These are phyloP conservation scores for Troides helena DNA, from an alignment of 2,888 invertebrate genomes.

Conservation along the genomic window DNA sequence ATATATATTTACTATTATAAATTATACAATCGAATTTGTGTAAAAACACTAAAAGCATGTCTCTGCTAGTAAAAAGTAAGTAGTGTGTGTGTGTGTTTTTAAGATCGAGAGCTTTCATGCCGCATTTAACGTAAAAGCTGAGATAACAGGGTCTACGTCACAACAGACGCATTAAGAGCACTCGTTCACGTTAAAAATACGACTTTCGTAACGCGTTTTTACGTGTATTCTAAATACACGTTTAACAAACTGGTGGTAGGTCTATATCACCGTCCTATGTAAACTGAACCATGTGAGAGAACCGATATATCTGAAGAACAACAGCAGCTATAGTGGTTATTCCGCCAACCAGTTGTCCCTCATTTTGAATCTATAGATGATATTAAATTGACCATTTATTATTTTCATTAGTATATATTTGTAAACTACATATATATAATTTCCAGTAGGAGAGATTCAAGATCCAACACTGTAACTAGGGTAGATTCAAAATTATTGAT, in stretches of 20 bases:
- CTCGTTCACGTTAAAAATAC: constrained; percentile 6
- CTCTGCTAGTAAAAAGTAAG: not conserved
- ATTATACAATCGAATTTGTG: too few relatives aligned
- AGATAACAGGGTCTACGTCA: constrained; percentile 1
- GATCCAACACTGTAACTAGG: not conserved
- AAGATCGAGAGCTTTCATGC: constrained; percentile 9
- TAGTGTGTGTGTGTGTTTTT: not conserved
- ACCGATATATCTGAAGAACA: too few relatives aligned
- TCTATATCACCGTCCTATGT: too few relatives aligned
- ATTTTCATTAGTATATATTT: not conserved
- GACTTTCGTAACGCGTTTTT: not conserved
- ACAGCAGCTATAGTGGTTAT: too few relatives aligned
- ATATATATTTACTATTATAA: too few relatives aligned
- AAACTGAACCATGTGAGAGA: too few relatives aligned
- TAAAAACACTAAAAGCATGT: not conserved
- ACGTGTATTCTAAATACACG: not conserved
- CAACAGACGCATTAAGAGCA: constrained; percentile 10
- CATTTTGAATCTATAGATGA: too few relatives aligned
- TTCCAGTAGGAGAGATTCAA: too few relatives aligned
- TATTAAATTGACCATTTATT: not conserved
- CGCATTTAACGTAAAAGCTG: constrained; percentile 11
- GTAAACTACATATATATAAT: too few relatives aligned
- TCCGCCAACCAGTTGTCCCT: too few relatives aligned
- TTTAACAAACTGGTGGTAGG: too few relatives aligned
- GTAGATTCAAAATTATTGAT: not conserved